Evolutionary conservation across 2,113 vertebrate species (phyloP).

Genomic region (Fulmarus glacialis): DNA sequence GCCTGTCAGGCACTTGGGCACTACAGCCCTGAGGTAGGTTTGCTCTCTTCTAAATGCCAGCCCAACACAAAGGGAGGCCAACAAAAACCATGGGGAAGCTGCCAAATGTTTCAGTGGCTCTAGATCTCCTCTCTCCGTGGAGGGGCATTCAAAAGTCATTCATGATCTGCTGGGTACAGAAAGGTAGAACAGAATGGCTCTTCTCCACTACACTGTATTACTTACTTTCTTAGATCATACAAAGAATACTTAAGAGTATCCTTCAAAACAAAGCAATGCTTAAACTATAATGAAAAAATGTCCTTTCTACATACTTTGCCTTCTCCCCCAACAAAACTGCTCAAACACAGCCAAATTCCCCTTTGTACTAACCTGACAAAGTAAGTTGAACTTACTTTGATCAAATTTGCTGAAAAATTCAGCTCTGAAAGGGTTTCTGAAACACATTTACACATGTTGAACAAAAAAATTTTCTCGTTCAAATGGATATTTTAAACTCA

Average conservation of each 20-base stretch:
- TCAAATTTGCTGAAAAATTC: background rate
- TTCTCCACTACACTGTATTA: background rate
- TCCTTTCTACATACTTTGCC: background rate
- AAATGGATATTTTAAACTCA: background rate
- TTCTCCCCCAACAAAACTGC: background rate
- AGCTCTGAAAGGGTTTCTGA: background rate
- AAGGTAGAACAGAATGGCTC: background rate
- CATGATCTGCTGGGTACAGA: background rate
- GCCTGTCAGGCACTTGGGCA: background rate
- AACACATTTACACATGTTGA: background rate
- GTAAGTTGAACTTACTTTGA: background rate
- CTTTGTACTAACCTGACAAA: background rate
- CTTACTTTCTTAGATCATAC: background rate
- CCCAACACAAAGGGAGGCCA: background rate
- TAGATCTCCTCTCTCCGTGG: background rate
- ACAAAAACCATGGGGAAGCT: background rate
- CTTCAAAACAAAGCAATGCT: background rate
- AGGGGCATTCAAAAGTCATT: background rate
- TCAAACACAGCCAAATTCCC: background rate
- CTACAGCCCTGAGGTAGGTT: background rate
- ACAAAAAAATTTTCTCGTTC: background rate
- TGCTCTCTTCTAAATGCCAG: background rate
- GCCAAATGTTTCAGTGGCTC: background rate
- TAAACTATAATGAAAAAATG: background rate
- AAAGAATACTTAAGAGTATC: background rate